These are phyloP conservation scores for Cyrtonyx montezumae DNA, from an alignment of 2,113 vertebrate genomes.

Conservation along the genomic window DNA sequence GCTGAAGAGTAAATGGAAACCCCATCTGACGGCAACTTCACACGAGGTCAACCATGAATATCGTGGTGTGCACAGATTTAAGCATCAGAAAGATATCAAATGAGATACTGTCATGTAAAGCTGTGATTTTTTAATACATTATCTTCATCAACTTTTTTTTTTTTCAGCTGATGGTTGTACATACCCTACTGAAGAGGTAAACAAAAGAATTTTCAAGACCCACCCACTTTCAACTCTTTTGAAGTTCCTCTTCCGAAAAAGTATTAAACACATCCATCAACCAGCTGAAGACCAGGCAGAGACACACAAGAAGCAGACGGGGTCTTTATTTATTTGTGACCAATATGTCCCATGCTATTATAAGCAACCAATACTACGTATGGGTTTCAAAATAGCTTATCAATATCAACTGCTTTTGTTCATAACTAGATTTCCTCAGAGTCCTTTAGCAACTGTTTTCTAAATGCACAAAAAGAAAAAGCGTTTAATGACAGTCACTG, in stretches of 20 bases:
- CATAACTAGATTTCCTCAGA: neutral
- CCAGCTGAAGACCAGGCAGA: rapidly evolving
- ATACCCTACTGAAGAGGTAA: neutral
- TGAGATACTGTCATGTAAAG: neutral
- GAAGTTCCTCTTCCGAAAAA: neutral
- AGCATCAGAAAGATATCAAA: neutral
- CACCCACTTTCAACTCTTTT: neutral
- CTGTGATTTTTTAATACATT: neutral
- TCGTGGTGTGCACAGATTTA: neutral
- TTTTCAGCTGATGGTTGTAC: neutral
- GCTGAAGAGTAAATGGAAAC: neutral
- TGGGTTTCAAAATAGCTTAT: neutral
- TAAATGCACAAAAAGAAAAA: neutral
- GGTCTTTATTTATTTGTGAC: neutral
- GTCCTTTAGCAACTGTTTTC: neutral
- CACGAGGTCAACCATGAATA: neutral
- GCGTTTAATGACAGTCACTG: neutral
- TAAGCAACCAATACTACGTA: neutral
- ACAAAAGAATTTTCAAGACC: neutral
- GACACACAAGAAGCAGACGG: rapidly evolving
- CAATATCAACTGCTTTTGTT: neutral
- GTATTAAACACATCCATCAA: neutral
- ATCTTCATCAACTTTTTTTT: neutral
- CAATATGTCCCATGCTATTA: neutral
- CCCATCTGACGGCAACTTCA: neutral